Percentiles rank a stretch among this genome's conserved stretches.
Conservation (phyloP, 2,113 vertebrate species). For the Cryptotis parvus region DNA sequence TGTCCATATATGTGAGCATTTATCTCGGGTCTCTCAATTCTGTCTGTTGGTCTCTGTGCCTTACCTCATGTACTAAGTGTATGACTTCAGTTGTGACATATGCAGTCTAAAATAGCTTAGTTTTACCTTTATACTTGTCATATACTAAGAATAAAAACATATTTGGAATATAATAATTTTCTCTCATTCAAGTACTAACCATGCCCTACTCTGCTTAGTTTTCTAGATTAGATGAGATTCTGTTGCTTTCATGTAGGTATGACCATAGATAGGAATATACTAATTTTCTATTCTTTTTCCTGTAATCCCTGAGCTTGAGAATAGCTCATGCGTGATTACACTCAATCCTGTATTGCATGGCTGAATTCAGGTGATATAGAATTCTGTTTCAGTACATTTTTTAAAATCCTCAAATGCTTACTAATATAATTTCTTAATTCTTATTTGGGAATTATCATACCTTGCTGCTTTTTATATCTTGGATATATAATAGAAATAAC, state of each 20-base stretch:
- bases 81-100: conserved; percentile 45
- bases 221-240: no score
- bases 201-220: no score
- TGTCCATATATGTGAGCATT: no score
- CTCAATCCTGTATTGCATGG: conserved; percentile 41
- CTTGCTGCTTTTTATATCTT: conserved; percentile 20
- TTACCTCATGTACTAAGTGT: background rate
- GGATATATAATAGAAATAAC: conserved; percentile 58
- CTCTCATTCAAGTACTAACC: no score
- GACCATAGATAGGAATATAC: no score
- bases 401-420: background rate
- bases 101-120: conserved; percentile 41
- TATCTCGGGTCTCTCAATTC: no score
- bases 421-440: background rate
- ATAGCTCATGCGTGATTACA: conserved; percentile 32
- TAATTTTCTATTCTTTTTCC: conserved; percentile 20
- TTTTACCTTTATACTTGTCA: background rate
- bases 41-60: no score
- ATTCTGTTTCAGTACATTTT: background rate
- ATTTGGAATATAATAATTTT: background rate
- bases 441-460: conserved; percentile 49
- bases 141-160: background rate
- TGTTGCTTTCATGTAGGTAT: no score
- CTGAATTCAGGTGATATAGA: conserved; percentile 6
- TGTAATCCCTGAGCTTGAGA: conserved; percentile 4